Evolutionary conservation across 2,797 vertebrate species (phyloP).

Genomic region (Trichosurus vulpecula): DNA sequence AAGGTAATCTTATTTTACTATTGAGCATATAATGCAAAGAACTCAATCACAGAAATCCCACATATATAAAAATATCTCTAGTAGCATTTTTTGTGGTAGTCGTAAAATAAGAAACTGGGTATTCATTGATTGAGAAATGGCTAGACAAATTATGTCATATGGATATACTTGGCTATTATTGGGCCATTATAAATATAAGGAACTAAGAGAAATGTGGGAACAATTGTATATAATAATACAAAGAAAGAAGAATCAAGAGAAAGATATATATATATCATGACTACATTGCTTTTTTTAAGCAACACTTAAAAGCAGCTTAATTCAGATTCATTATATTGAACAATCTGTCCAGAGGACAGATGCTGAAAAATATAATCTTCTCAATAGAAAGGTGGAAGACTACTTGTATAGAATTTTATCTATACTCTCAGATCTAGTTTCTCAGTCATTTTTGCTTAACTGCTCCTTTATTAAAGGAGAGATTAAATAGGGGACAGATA

Average conservation of each 20-base stretch:
- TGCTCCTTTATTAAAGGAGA: neutral
- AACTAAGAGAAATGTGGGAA: conserved; percentile 44
- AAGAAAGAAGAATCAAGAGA: conserved; percentile 20
- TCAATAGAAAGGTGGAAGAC: too few relatives aligned
- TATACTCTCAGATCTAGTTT: too few relatives aligned
- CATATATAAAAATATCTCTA: too few relatives aligned
- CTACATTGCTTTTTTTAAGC: neutral
- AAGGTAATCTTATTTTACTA: too few relatives aligned
- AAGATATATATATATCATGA: neutral
- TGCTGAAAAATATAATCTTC: too few relatives aligned
- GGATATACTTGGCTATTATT: conserved; percentile 44
- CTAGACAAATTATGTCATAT: conserved; percentile 37
- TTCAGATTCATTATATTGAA: too few relatives aligned
- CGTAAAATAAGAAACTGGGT: conserved; percentile 47
- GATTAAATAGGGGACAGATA: neutral
- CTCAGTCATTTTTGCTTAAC: neutral
- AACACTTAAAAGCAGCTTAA: too few relatives aligned
- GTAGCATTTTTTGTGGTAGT: too few relatives aligned
- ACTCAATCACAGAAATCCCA: too few relatives aligned
- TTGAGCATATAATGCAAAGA: too few relatives aligned
- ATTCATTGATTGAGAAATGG: conserved; percentile 36
- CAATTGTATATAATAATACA: conserved; percentile 30
- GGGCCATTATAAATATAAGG: conserved; percentile 45
- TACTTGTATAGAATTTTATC: neutral
- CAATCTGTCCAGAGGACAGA: too few relatives aligned